Evolutionary conservation across 2,797 vertebrate species (phyloP).

Genomic region (Heterohyrax brucei): DNA sequence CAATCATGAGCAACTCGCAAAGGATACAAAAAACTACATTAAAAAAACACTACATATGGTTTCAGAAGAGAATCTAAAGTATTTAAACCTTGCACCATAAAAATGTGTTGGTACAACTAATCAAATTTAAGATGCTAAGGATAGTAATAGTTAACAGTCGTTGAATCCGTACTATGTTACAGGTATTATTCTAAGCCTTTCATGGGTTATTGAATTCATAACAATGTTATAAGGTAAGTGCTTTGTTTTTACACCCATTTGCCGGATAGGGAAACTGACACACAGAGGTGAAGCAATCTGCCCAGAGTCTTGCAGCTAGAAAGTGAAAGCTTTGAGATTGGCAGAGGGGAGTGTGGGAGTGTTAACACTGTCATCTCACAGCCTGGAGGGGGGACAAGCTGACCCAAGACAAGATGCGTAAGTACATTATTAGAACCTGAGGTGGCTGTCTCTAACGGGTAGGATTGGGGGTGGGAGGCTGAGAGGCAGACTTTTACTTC

Average conservation of each 20-base stretch:
- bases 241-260: slow-evolving; percentile 13
- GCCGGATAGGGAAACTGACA: neutral
- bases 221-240: neutral
- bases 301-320: neutral
- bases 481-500: neutral
- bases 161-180: neutral
- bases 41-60: neutral
- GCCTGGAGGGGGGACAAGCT: neutral
- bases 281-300: neutral
- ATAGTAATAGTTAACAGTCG: neutral
- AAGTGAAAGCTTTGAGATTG: neutral
- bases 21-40: neutral
- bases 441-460: neutral
- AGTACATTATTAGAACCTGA: neutral
- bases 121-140: neutral
- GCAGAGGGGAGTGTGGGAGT: neutral
- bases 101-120: neutral
- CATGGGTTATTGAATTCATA: neutral
- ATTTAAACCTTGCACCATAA: neutral
- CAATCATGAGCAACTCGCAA: slow-evolving; percentile 10
- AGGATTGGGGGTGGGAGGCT: neutral
- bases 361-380: no score
- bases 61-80: slow-evolving; percentile 29
- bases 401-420: neutral
- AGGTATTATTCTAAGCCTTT: neutral